Conservation (phyloP, 2,797 vertebrate species). For the Rachycentron canadum region DNA sequence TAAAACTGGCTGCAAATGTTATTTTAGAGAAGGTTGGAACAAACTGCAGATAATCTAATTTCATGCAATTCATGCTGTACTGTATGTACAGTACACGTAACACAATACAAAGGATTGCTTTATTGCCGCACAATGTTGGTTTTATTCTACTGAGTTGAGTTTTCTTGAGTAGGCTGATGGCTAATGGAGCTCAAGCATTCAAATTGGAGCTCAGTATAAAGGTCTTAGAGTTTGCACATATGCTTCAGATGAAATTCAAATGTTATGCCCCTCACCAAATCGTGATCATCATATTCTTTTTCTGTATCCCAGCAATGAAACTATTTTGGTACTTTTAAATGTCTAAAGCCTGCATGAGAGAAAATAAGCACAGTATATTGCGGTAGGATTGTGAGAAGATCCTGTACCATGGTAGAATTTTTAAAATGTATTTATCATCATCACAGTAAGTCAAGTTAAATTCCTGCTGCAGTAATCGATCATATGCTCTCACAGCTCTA, state of each 20-base stretch:
- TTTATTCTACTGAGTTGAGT: slow-evolving; percentile 60
- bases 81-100: slow-evolving; percentile 34
- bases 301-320: slow-evolving; percentile 7
- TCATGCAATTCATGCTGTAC: slow-evolving; percentile 43
- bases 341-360: slow-evolving; percentile 1
- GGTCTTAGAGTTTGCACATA: slow-evolving; percentile 41
- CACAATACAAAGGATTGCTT: slow-evolving; percentile 64
- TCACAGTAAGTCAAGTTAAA: slow-evolving; percentile 43
- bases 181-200: slow-evolving; percentile 61
- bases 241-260: slow-evolving; percentile 31
- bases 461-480: slow-evolving; percentile 71
- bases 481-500: slow-evolving; percentile 58
- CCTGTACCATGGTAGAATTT: slow-evolving; percentile 9
- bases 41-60: slow-evolving; percentile 31
- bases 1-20: not conserved
- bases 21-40: not conserved
- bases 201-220: slow-evolving; percentile 49
- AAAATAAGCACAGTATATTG: slow-evolving; percentile 13
- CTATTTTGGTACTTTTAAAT: slow-evolving; percentile 13
- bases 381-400: slow-evolving; percentile 28
- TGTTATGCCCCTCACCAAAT: slow-evolving; percentile 25
- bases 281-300: slow-evolving; percentile 19
- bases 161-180: slow-evolving; percentile 73
- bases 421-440: slow-evolving; percentile 39
- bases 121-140: slow-evolving; percentile 70